Evolutionary conservation across 2,888 invertebrate species (phyloP).

Genomic region (Ennomos fuscantarius): DNA sequence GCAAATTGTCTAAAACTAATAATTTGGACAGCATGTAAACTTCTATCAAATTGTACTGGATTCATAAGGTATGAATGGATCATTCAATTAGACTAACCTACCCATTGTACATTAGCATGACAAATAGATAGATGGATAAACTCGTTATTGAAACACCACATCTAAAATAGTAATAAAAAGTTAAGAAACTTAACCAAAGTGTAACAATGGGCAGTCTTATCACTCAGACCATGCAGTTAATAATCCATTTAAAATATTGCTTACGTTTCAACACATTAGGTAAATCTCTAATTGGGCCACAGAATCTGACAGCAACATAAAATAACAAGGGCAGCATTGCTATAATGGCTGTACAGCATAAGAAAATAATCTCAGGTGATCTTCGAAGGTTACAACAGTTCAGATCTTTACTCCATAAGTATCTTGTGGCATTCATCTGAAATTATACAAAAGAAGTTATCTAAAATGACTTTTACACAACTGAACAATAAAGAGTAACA

Average conservation of each 20-base stretch:
- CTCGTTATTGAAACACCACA: too few species aligned
- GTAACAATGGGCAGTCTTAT: too few species aligned
- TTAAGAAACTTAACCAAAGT: too few species aligned
- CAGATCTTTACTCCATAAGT: conserved; percentile 85
- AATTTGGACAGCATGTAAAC: background rate
- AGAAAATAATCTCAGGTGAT: conserved; percentile 84
- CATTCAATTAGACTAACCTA: too few species aligned
- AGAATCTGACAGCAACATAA: conserved; percentile 83
- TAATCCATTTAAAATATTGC: conserved; percentile 35
- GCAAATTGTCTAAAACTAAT: too few species aligned
- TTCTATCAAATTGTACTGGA: too few species aligned
- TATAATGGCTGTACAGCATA: conserved; percentile 81
- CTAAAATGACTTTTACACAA: background rate
- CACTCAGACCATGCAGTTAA: too few species aligned
- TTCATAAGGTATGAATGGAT: too few species aligned
- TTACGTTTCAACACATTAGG: conserved; percentile 79
- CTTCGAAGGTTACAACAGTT: conserved; percentile 85
- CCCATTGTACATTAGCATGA: too few species aligned
- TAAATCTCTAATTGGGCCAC: conserved; percentile 73
- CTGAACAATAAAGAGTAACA: background rate
- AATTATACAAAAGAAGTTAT: conserved; percentile 38
- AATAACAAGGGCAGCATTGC: conserved; percentile 83
- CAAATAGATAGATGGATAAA: too few species aligned
- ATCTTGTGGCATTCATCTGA: conserved; percentile 88
- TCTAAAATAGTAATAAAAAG: too few species aligned